These are phyloP conservation scores for Rhinatrema bivittatum DNA, from an alignment of 2,797 vertebrate genomes.

Conservation along the genomic window DNA sequence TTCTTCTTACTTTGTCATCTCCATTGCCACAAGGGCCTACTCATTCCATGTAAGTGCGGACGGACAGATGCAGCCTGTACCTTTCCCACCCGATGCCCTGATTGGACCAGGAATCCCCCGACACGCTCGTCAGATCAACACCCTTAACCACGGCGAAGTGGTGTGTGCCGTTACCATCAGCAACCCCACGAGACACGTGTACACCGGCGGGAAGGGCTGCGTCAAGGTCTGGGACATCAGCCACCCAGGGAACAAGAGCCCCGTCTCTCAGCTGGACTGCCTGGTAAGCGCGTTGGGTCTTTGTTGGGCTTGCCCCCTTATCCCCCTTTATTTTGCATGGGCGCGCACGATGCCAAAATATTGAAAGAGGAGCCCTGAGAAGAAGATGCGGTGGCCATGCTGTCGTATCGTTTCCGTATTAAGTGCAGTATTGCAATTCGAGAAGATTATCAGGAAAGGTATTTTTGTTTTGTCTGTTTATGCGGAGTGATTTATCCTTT, in stretches of 20 bases:
- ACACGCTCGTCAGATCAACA: slow-evolving; percentile 80
- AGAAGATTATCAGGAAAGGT: too few species aligned
- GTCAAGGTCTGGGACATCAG: slow-evolving; percentile 80
- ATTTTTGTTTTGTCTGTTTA: too few species aligned
- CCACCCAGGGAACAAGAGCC: slow-evolving; percentile 89
- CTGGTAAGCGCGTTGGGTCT: slow-evolving; percentile 59
- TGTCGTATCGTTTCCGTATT: too few species aligned
- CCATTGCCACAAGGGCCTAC: slow-evolving; percentile 57
- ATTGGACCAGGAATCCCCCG: slow-evolving; percentile 77
- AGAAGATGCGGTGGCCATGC: neutral
- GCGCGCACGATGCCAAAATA: neutral
- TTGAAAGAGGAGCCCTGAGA: neutral
- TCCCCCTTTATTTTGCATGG: too few species aligned
- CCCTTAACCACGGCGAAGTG: slow-evolving; percentile 75
- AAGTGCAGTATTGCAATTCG: too few species aligned
- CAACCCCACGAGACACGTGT: slow-evolving; percentile 67
- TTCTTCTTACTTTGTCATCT: neutral
- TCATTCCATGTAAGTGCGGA: slow-evolving; percentile 83
- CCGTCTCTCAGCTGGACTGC: slow-evolving; percentile 88
- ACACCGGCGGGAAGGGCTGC: slow-evolving; percentile 58
- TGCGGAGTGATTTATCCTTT: too few species aligned
- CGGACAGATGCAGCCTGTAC: slow-evolving; percentile 82
- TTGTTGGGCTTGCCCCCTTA: accelerated
- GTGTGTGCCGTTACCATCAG: slow-evolving; percentile 81
- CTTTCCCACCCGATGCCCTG: slow-evolving; percentile 75